Conservation (phyloP, 2,797 vertebrate genomes). For the Neosilurus hyrtlii region DNA sequence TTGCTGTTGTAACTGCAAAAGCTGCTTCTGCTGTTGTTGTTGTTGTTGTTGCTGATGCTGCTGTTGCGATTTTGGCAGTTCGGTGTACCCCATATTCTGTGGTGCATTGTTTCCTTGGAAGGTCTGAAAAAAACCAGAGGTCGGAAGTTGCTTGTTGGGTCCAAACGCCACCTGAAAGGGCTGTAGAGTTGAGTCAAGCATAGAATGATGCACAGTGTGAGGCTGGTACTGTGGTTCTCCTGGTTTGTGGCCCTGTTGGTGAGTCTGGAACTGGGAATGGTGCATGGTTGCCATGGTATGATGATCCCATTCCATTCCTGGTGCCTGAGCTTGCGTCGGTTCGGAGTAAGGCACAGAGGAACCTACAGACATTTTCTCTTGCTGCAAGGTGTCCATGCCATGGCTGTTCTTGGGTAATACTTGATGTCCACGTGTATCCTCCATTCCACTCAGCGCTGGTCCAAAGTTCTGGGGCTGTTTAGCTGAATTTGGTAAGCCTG, state of each 20-base stretch:
- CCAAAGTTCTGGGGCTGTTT: conserved; percentile 79
- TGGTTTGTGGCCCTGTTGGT: conserved; percentile 77
- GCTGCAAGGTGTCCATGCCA: conserved; percentile 63
- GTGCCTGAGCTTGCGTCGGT: conserved; percentile 59
- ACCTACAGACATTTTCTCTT: conserved; percentile 71
- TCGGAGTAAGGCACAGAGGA: conserved; percentile 70
- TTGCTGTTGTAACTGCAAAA: conserved; percentile 3
- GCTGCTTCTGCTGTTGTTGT: background rate
- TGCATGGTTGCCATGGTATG: conserved; percentile 63
- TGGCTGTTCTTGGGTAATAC: conserved; percentile 70
- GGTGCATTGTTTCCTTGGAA: conserved; percentile 82
- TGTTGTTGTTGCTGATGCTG: conserved; percentile 30
- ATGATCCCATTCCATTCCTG: conserved; percentile 75
- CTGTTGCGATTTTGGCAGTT: conserved; percentile 65
- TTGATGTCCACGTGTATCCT: conserved; percentile 66
- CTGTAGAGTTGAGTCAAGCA: conserved; percentile 82
- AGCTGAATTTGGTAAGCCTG: conserved; percentile 65
- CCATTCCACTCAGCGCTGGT: conserved; percentile 75
- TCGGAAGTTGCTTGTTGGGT: conserved; percentile 81
- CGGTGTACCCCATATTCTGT: conserved; percentile 78
- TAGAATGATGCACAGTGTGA: conserved; percentile 64
- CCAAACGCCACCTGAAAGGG: conserved; percentile 94
- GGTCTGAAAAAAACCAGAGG: conserved; percentile 79
- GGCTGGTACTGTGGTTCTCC: conserved; percentile 75
- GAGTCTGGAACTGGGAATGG: conserved; percentile 68